These are phyloP conservation scores for Phoenoteleia sp. DNA, from an alignment of 2,888 invertebrate species.

Conservation along the genomic window DNA sequence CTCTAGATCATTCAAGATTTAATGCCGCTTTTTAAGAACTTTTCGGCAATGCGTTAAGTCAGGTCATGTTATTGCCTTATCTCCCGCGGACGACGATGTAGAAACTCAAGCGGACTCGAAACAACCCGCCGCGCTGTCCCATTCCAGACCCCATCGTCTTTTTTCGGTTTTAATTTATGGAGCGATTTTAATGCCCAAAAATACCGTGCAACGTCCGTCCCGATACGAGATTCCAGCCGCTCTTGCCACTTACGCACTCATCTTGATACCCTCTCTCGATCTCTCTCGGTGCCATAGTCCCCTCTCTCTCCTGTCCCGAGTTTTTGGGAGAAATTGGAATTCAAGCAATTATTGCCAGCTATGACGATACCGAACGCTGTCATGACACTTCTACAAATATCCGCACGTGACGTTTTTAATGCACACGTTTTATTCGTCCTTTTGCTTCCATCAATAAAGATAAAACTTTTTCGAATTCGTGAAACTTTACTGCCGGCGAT, in stretches of 20 bases:
- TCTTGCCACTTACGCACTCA: slow-evolving; percentile 56
- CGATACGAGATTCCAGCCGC: slow-evolving; percentile 72
- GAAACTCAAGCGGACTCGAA: slow-evolving; percentile 79
- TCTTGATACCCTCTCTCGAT: slow-evolving; percentile 51
- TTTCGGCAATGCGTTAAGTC: slow-evolving; percentile 81
- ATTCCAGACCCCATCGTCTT: slow-evolving; percentile 78
- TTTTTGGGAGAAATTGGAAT: slow-evolving; percentile 67
- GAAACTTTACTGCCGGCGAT: slow-evolving; percentile 36
- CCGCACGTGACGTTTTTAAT: slow-evolving; percentile 58
- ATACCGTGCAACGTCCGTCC: slow-evolving; percentile 79
- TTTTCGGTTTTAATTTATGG: slow-evolving; percentile 84
- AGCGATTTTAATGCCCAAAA: slow-evolving; percentile 85
- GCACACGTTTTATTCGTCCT: slow-evolving; percentile 37
- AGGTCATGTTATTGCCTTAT: slow-evolving; percentile 84
- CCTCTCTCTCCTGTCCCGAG: slow-evolving; percentile 14
- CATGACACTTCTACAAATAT: slow-evolving; percentile 63
- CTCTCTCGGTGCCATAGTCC: slow-evolving; percentile 46
- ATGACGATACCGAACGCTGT: slow-evolving; percentile 64
- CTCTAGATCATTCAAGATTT: slow-evolving; percentile 66
- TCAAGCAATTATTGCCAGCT: slow-evolving; percentile 64
- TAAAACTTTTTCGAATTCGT: slow-evolving; percentile 43
- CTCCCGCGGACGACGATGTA: slow-evolving; percentile 77
- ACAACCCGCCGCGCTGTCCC: slow-evolving; percentile 78
- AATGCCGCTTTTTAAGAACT: slow-evolving; percentile 72
- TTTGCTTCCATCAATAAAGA: slow-evolving; percentile 67